Evolutionary conservation across 2,113 vertebrate species (phyloP), one percentile per base, ranked within the genome.

Genomic region (Heterochromis multidens): DNA sequence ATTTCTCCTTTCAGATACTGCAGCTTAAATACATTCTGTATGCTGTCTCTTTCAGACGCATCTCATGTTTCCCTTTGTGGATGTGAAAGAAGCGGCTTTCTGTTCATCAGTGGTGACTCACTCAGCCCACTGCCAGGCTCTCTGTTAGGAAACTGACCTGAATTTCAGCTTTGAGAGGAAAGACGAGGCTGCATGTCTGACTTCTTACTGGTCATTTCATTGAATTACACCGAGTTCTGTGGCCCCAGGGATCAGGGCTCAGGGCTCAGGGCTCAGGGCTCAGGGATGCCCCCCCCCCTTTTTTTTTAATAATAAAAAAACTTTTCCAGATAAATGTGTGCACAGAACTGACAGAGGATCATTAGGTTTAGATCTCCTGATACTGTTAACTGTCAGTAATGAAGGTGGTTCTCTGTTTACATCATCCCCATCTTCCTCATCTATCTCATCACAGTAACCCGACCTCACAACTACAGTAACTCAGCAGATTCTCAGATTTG

Each of bases 111-210:
- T 40, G 2, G 77, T 89, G 84, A 89, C 65, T 87, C 82, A 87
- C 60, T 33, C 43, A 63, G 49, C 81, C 81, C 81, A 81, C 78
- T 76, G 78, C 60, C 81, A 87, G 79, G 60, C 84, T 74, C 59
- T 2, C 67, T 29, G 62, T 83, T 57, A 35, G 77, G 76, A 84
- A 82, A 84, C 84, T 87, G 90, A 87, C 84, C 87, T 87, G 82
- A 87, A 91, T 89, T 87, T 49, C 62, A 84, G 76, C 65, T 83
- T 56, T 6, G 29, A 61, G 35, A 82, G 58, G 17, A 72, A 46
- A 61, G 54, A 87, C 52, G 13, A 72, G 61, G 54, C 79, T 13
- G 54, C 58, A 1, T 25, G 2, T 25, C 67, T 21, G 43, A 72
- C 43, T 72, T 72, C 83, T 58, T 83, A 43, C n/a, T 3, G 27